Evolutionary conservation across 2,888 invertebrate species (phyloP), one percentile per base, ranked within the genome.

Genomic region (Heteropelma amictum): DNA sequence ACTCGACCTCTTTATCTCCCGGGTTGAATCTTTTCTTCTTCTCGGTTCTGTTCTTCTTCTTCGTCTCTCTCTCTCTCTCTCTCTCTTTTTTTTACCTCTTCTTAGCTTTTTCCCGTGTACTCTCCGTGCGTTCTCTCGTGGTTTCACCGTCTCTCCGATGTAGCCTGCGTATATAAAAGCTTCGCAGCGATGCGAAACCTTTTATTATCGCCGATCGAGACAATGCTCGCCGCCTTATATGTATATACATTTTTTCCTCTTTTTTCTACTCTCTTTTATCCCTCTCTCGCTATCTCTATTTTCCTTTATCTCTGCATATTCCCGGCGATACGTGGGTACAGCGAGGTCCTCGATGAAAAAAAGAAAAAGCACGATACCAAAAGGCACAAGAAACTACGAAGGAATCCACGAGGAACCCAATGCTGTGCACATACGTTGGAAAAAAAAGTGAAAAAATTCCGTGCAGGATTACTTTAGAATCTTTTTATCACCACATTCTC

Each of bases 1-100:
- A 79, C 82, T 84, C 84, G 83, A 84, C 82, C 84, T 84, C 81
- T 85, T 84, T 85, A 85, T 85, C 85, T 81, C 78, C 71, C 80
- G 77, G 80, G 76, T 79, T 82, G 81, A 80, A 84, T 85, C 85
- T 85, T 77, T 79, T 84, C 77, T 69, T 70, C 67, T 61, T 70
- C 61, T 71, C 67, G 33, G 49, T 47, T 1, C 21, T 60, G 14
- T 65, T 51, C 17, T 56, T 47, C 21, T 56, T 17, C 33, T 58
- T 60, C 42, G 19, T 53, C 28, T 40, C 49, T 26, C 19, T 17
- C 42, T 42, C 63, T 53, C 14, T 42, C 21, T 5, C 10, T 26
- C 17, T 23, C 53, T 35, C 56, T 71, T 68, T 60, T 69, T 74
- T 80, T 64, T 35, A 68, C 56, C 76, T 71, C 74, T 63, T 72